These are phyloP conservation scores for Apodemia duryi DNA, from an alignment of 2,888 invertebrate species.

Conservation along the genomic window DNA sequence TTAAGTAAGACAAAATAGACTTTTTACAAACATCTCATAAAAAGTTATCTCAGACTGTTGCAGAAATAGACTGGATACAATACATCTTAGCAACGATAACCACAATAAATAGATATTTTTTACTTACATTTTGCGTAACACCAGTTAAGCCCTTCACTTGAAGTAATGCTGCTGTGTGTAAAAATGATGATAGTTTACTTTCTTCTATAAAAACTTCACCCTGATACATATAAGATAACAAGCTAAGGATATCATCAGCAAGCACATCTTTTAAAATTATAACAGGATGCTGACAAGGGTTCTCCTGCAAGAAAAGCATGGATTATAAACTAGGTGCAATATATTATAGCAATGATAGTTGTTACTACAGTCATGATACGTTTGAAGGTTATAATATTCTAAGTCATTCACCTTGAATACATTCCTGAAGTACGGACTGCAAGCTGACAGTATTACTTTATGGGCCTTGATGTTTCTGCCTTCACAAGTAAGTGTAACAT, in stretches of 20 bases:
- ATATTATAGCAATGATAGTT: background rate
- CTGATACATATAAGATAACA: slow-evolving; percentile 85
- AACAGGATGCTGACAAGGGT: slow-evolving; percentile 86
- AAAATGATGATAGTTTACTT: slow-evolving; percentile 81
- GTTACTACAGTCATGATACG: slow-evolving; percentile 8
- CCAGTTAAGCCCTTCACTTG: slow-evolving; percentile 83
- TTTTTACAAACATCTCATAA: too few species aligned
- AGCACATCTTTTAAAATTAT: slow-evolving; percentile 85
- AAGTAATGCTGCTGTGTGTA: slow-evolving; percentile 83
- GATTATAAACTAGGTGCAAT: slow-evolving; percentile 3
- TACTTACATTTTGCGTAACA: slow-evolving; percentile 67
- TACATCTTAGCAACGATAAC: background rate
- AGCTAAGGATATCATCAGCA: slow-evolving; percentile 82
- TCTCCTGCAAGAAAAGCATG: slow-evolving; percentile 73
- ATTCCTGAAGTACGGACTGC: slow-evolving; percentile 86
- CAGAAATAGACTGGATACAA: background rate
- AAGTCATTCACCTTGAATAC: slow-evolving; percentile 84
- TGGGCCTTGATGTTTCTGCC: slow-evolving; percentile 86
- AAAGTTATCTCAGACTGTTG: too few species aligned
- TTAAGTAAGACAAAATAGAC: too few species aligned
- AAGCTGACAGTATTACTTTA: slow-evolving; percentile 86
- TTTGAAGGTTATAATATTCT: slow-evolving; percentile 68
- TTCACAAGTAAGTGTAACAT: slow-evolving; percentile 86
- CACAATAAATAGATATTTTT: background rate
- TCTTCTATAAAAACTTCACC: slow-evolving; percentile 85